Conservation (phyloP, 2,888 invertebrate species). For the Deroplatys truncata region DNA sequence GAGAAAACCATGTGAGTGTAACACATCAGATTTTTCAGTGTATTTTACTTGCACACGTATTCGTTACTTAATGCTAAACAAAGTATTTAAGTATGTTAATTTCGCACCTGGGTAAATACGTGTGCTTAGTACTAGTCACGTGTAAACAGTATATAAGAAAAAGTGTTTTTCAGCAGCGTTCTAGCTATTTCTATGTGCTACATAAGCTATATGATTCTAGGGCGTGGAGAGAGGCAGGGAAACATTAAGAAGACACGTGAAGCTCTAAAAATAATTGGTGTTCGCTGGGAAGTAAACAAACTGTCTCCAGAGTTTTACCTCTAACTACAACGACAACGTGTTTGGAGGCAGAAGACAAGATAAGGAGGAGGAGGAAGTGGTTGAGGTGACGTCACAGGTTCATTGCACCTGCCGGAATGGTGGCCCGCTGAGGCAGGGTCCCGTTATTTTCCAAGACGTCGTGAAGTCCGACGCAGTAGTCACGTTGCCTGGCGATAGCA, state of each 20-base stretch:
- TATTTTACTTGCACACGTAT: too few species aligned
- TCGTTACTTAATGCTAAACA: too few species aligned
- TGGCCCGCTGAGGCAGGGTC: background rate
- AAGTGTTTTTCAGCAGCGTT: background rate
- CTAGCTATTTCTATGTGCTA: background rate
- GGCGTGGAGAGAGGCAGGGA: background rate
- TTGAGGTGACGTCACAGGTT: background rate
- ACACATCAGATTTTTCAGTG: too few species aligned
- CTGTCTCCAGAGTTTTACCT: background rate
- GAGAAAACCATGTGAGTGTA: too few species aligned
- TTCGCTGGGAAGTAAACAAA: background rate
- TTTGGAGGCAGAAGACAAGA: background rate
- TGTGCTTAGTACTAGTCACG: too few species aligned
- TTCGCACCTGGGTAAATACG: too few species aligned
- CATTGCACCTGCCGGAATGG: constrained; percentile 21
- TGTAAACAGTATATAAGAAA: too few species aligned
- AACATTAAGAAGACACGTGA: background rate
- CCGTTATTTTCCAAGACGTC: background rate
- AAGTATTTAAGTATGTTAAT: too few species aligned
- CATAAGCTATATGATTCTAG: background rate
- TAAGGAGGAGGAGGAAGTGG: constrained; percentile 1
- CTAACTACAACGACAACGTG: background rate
- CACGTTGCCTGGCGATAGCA: background rate
- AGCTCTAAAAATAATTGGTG: background rate
- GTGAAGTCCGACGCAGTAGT: background rate